These are phyloP conservation scores for Strigamia crassipes DNA, from an alignment of 2,888 invertebrate species.

Conservation along the genomic window DNA sequence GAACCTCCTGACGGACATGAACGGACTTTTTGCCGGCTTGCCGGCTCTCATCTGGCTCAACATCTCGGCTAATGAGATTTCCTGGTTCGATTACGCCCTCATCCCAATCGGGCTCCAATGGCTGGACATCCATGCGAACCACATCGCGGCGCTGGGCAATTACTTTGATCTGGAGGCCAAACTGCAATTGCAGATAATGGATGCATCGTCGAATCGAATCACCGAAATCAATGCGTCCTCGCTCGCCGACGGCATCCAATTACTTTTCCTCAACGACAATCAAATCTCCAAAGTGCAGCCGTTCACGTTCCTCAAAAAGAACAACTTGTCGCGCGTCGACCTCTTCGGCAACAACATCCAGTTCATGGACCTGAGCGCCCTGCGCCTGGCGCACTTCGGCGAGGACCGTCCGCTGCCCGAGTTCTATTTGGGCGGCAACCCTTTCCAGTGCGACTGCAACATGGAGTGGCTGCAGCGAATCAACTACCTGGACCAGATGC, in stretches of 20 bases:
- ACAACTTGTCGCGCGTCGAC: conserved; percentile 86
- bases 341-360: conserved; percentile 90
- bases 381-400: conserved; percentile 75
- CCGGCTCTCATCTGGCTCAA: conserved; percentile 85
- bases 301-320: conserved; percentile 85
- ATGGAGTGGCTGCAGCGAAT: conserved; percentile 89
- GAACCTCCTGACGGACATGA: conserved; percentile 79
- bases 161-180: conserved; percentile 82
- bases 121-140: conserved; percentile 88
- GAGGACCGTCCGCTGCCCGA: conserved; percentile 65
- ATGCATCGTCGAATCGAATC: conserved; percentile 88
- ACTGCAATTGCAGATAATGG: conserved; percentile 78
- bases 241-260: conserved; percentile 81
- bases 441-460: conserved; percentile 84
- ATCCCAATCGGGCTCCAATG: conserved; percentile 82
- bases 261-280: conserved; percentile 88
- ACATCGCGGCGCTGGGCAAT: conserved; percentile 77
- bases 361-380: conserved; percentile 85
- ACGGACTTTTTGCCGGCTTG: conserved; percentile 80
- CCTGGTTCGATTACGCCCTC: conserved; percentile 84
- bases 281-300: conserved; percentile 82
- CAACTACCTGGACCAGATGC: conserved; percentile 77
- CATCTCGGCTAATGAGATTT: conserved; percentile 86
- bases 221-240: conserved; percentile 75
- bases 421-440: conserved; percentile 83